Percentiles rank a stretch among this genome's conserved stretches.
Evolutionary conservation across 1,140 invertebrate genomes (phyloP).

Genomic region (Drosophila subpulchrella): DNA sequence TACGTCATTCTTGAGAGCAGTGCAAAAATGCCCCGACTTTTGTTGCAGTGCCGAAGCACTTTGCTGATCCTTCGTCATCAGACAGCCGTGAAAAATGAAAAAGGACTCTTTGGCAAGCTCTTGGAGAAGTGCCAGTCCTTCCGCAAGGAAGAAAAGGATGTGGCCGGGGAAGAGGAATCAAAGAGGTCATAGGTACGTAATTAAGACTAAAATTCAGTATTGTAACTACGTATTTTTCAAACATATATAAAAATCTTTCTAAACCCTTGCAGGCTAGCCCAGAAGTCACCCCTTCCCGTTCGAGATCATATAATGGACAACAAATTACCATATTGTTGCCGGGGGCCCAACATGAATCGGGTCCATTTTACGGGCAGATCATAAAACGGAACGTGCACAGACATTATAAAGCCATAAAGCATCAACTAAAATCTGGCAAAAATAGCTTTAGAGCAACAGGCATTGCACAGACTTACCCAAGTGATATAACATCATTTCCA

Average conservation of each 20-base stretch:
- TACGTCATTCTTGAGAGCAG: background rate
- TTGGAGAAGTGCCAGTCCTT: conserved; percentile 5
- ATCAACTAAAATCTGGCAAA: conserved; percentile 70
- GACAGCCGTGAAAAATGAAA: conserved; percentile 3
- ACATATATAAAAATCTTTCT: too few relatives aligned
- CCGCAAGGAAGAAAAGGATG: background rate
- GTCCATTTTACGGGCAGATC: conserved; percentile 63
- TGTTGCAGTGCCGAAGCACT: conserved; percentile 26
- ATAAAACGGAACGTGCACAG: conserved; percentile 65
- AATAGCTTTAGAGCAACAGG: conserved; percentile 44
- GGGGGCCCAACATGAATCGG: conserved; percentile 54
- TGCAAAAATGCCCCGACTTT: conserved; percentile 25
- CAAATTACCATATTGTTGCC: conserved; percentile 50
- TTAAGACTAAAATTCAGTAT: background rate
- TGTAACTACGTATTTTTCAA: too few relatives aligned
- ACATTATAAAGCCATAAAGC: conserved; percentile 78
- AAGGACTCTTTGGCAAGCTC: conserved; percentile 24
- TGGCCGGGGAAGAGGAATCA: conserved; percentile 4
- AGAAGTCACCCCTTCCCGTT: conserved; percentile 2
- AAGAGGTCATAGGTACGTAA: conserved; percentile 23
- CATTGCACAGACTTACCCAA: conserved; percentile 15
- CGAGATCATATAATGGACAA: conserved; percentile 29
- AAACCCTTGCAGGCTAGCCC: background rate
- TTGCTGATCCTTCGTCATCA: conserved; percentile 25
- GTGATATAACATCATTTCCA: conserved; percentile 29